These are phyloP conservation scores for Beroe ovata DNA, from an alignment of 37 sponge, comb jelly and placozoan genomes.

Conservation along the genomic window DNA sequence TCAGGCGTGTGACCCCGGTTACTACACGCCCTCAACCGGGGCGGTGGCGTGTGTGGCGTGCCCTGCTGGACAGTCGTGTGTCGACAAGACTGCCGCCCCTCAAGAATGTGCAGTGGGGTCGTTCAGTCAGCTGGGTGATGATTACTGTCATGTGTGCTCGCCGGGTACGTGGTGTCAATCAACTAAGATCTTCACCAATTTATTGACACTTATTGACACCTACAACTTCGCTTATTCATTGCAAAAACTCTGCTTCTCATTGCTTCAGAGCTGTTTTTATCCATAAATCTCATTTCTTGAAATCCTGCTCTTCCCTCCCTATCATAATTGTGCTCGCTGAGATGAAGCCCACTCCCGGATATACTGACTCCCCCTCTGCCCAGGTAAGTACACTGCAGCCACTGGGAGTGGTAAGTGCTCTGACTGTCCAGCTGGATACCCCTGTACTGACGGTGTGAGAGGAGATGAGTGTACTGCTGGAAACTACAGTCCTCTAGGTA, in stretches of 20 bases:
- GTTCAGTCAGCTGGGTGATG: constrained; percentile 10
- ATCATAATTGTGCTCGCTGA: too few species aligned
- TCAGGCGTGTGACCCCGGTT: constrained; percentile 42
- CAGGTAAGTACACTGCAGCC: constrained; percentile 12
- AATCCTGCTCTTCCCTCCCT: too few species aligned
- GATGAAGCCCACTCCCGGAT: too few species aligned
- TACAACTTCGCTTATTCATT: too few species aligned
- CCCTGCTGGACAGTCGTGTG: constrained; percentile 52
- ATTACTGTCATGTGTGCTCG: not conserved
- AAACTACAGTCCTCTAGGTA: constrained; percentile 19
- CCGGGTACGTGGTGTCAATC: not conserved
- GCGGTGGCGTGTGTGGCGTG: constrained; percentile 19
- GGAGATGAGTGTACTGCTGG: constrained; percentile 23
- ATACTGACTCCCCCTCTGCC: too few species aligned
- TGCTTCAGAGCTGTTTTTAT: too few species aligned
- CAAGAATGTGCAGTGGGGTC: not conserved
- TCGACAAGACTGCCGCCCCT: not conserved
- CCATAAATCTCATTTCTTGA: too few species aligned
- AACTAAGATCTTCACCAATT: too few species aligned
- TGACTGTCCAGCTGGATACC: constrained; percentile 47
- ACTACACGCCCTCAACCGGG: constrained; percentile 14
- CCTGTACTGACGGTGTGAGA: constrained; percentile 26
- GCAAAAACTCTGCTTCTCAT: too few species aligned
- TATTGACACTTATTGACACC: too few species aligned
- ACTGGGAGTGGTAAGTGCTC: not conserved